phyloP scores from a whole-genome alignment of 2,888 invertebrate genomes.

The Apoderus coryli region DNA sequence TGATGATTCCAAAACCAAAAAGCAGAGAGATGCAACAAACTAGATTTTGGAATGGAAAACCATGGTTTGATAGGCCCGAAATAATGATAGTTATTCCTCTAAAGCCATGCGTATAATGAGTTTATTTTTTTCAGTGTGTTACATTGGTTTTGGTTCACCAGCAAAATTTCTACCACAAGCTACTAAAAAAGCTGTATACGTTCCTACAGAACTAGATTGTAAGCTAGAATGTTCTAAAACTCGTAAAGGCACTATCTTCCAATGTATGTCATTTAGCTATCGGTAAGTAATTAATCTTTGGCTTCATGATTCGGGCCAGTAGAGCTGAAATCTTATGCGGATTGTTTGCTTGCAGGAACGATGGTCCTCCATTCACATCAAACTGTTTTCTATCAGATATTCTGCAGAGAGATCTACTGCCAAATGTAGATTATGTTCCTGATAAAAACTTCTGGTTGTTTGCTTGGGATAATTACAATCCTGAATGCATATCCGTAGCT shows the following conservation, averaged over 20 bases:
- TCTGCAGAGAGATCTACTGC: slow-evolving; percentile 57
- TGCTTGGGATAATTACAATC: slow-evolving; percentile 66
- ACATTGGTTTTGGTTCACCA: slow-evolving; percentile 62
- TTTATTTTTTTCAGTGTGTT: slow-evolving; percentile 46
- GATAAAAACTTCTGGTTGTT: slow-evolving; percentile 58
- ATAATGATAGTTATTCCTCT: too few relatives aligned
- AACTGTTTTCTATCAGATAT: slow-evolving; percentile 70
- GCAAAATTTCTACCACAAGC: slow-evolving; percentile 52
- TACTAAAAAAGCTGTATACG: slow-evolving; percentile 48
- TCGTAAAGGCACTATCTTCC: slow-evolving; percentile 41
- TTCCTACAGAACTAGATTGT: slow-evolving; percentile 50
- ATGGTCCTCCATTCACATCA: slow-evolving; percentile 25
- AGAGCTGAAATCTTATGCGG: neutral
- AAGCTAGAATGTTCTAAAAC: slow-evolving; percentile 50
- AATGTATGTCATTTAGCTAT: slow-evolving; percentile 66
- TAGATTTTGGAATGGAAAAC: too few relatives aligned
- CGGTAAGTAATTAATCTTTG: too few relatives aligned
- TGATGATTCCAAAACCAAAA: too few relatives aligned
- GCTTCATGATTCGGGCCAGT: neutral
- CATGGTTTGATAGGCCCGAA: too few relatives aligned
- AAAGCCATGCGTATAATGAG: slow-evolving; percentile 3
- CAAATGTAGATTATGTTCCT: slow-evolving; percentile 55
- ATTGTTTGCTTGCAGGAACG: slow-evolving; percentile 1
- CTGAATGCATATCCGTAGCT: slow-evolving; percentile 39
- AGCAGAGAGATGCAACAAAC: too few relatives aligned